phyloP scores from a whole-genome alignment of 2,888 invertebrate genomes.

The Drosophila infuscata region DNA sequence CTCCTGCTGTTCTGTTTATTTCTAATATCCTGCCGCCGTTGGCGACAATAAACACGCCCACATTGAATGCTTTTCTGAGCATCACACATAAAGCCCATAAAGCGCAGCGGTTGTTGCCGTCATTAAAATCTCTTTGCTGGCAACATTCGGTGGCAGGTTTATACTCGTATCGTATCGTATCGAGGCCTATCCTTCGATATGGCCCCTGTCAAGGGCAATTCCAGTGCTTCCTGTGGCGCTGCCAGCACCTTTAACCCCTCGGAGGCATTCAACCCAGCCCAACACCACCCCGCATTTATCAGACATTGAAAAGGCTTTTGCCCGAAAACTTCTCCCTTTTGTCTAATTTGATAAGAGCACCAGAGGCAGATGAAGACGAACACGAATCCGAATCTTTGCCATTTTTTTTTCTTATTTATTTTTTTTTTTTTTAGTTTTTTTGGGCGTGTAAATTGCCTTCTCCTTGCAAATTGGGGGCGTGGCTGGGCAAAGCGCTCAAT shows the following conservation, averaged over 20 bases:
- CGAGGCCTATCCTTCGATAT: slow-evolving; percentile 52
- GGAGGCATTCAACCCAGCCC: slow-evolving; percentile 1
- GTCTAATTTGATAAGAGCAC: slow-evolving; percentile 74
- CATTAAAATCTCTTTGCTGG: slow-evolving; percentile 76
- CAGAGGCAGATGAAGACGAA: slow-evolving; percentile 29
- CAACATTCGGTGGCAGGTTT: slow-evolving; percentile 52
- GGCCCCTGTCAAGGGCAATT: slow-evolving; percentile 56
- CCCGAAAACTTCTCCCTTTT: slow-evolving; percentile 59
- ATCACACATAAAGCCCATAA: slow-evolving; percentile 66
- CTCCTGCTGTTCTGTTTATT: slow-evolving; percentile 72
- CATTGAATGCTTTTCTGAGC: slow-evolving; percentile 48
- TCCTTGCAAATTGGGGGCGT: slow-evolving; percentile 23
- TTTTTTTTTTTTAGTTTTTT: slow-evolving; percentile 2
- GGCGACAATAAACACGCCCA: slow-evolving; percentile 77
- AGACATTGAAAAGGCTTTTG: slow-evolving; percentile 51
- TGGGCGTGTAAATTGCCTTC: slow-evolving; percentile 66
- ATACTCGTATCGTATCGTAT: slow-evolving; percentile 61
- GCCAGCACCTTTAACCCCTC: slow-evolving; percentile 70
- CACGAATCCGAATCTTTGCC: slow-evolving; percentile 42
- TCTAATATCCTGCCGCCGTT: slow-evolving; percentile 73
- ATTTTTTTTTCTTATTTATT: slow-evolving; percentile 2
- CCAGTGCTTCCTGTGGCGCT: slow-evolving; percentile 53
- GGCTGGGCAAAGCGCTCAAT: slow-evolving; percentile 51
- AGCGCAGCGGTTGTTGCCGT: slow-evolving; percentile 73
- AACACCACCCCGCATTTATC: slow-evolving; percentile 20